phyloP scores from a whole-genome alignment of 2,113 vertebrate species.

The Oreochromis niloticus region DNA sequence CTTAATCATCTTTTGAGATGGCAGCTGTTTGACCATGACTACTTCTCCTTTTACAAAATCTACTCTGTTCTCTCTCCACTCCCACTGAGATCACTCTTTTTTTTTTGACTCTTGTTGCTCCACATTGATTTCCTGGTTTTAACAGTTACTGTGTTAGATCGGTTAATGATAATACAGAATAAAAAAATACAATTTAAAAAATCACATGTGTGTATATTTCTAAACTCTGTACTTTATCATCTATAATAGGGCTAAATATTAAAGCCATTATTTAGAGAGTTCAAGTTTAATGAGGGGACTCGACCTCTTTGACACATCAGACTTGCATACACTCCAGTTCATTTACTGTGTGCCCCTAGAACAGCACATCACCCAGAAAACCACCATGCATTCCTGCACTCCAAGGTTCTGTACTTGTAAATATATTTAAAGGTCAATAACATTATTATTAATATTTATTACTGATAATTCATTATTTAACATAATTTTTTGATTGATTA shows the following conservation, averaged over 20 bases:
- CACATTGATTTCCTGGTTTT: background rate
- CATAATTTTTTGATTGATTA: background rate
- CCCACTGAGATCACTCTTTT: background rate
- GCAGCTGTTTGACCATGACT: too few relatives aligned
- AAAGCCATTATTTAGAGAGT: background rate
- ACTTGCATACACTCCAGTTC: background rate
- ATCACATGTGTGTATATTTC: background rate
- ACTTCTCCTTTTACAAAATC: too few relatives aligned
- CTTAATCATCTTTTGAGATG: too few relatives aligned
- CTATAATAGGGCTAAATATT: background rate
- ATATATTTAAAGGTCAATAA: background rate
- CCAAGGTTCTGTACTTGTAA: background rate
- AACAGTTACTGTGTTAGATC: background rate
- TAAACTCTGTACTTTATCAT: background rate
- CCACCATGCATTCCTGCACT: background rate
- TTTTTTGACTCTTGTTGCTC: background rate
- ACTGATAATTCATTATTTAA: background rate
- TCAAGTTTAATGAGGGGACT: background rate
- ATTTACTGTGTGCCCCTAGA: background rate
- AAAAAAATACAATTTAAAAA: accelerated
- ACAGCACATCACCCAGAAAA: background rate
- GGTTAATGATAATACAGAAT: background rate
- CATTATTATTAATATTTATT: background rate
- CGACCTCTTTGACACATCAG: background rate
- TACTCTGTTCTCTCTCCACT: background rate